Evolutionary conservation across 2,113 vertebrate species (phyloP).

Genomic region (Cinclus mexicanus): DNA sequence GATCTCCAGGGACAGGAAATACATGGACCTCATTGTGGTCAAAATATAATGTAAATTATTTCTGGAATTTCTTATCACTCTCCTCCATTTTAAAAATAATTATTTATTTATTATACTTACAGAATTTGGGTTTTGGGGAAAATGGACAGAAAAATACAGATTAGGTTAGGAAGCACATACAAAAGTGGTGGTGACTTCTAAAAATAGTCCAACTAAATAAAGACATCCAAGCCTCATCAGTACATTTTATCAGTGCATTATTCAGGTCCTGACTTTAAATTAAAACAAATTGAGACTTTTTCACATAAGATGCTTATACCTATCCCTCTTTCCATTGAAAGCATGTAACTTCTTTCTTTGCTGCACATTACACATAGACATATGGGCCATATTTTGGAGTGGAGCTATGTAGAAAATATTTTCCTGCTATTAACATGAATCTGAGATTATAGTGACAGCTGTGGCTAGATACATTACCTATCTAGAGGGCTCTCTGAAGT

Average conservation of each 20-base stretch:
- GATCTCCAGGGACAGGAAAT: not conserved
- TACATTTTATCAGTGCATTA: not conserved
- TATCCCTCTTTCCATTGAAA: not conserved
- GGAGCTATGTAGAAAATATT: not conserved
- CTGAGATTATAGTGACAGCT: not conserved
- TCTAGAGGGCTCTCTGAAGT: not conserved
- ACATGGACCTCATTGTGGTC: not conserved
- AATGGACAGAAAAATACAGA: not conserved
- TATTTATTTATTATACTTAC: not conserved
- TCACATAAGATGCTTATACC: not conserved
- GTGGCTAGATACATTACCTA: not conserved
- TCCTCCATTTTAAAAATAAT: not conserved
- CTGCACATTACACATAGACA: not conserved
- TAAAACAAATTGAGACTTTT: not conserved
- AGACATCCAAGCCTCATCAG: not conserved
- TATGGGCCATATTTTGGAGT: not conserved
- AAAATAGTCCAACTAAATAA: not conserved
- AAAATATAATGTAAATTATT: not conserved
- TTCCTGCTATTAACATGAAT: not conserved
- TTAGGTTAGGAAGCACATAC: not conserved
- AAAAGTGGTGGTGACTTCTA: not conserved
- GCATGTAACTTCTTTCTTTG: not conserved
- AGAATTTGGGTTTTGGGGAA: not conserved
- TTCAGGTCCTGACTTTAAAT: not conserved
- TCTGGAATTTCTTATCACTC: not conserved